Percentiles rank a stretch among this genome's conserved stretches.
phyloP scores from a whole-genome alignment of 2,113 vertebrate genomes.

The Herpetotheres cachinnans region DNA sequence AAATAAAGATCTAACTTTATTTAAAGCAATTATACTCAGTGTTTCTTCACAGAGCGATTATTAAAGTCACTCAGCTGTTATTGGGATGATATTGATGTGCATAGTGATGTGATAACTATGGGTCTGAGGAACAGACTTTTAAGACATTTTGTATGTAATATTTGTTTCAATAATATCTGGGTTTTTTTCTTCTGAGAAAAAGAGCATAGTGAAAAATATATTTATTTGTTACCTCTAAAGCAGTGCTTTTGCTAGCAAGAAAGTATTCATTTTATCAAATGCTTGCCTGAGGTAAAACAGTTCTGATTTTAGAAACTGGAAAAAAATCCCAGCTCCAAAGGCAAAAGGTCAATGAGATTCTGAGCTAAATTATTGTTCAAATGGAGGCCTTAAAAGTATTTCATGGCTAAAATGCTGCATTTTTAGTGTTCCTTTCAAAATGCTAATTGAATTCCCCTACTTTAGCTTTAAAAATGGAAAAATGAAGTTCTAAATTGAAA shows the following conservation, averaged over 20 bases:
- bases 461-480: conserved; percentile 70
- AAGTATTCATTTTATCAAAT: not conserved
- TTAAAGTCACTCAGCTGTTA: not conserved
- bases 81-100: rapidly evolving
- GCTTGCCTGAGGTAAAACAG: not conserved
- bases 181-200: not conserved
- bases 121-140: not conserved
- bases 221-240: not conserved
- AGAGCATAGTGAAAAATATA: not conserved
- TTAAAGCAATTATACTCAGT: not conserved
- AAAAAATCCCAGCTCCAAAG: not conserved
- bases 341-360: conserved; percentile 39
- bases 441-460: conserved; percentile 69
- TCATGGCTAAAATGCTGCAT: conserved; percentile 52
- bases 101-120: not conserved
- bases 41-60: not conserved
- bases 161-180: not conserved
- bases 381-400: conserved; percentile 43
- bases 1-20: not conserved
- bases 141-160: not conserved
- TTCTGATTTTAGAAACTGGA: not conserved
- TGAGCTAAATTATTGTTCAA: conserved; percentile 56
- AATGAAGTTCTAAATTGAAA: conserved; percentile 69
- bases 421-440: conserved; percentile 68
- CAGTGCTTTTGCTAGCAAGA: not conserved